phyloP scores from a whole-genome alignment of 92 coral and sea anemone species.

The Heteractis magnifica region DNA sequence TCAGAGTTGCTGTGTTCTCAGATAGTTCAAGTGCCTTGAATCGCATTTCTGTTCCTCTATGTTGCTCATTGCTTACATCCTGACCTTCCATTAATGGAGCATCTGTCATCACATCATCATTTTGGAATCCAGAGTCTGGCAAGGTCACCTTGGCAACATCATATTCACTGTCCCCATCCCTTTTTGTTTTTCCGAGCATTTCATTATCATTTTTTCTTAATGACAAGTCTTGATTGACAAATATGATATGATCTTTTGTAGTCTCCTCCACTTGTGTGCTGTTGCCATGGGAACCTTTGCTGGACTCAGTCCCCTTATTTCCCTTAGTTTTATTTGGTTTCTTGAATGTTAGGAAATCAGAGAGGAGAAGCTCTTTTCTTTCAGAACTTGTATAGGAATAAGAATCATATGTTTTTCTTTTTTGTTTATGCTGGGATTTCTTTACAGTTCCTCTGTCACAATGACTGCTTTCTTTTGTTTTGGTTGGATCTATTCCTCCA shows the following conservation, averaged over 20 bases:
- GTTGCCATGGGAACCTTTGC: conserved; percentile 9
- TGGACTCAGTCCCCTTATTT: conserved; percentile 6
- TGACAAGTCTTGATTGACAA: conserved; percentile 11
- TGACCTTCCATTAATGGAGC: not conserved
- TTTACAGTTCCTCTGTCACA: not conserved
- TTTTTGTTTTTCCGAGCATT: not conserved
- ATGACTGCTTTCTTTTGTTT: not conserved
- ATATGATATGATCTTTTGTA: conserved; percentile 7
- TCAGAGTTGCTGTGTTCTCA: conserved; percentile 76
- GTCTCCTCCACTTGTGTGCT: not conserved
- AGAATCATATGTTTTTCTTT: not conserved
- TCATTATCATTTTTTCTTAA: not conserved
- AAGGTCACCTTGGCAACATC: conserved; percentile 9
- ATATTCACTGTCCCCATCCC: not conserved
- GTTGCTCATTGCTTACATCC: conserved; percentile 18
- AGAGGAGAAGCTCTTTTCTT: conserved; percentile 2
- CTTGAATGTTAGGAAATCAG: conserved; percentile 20
- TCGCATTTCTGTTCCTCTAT: conserved; percentile 83
- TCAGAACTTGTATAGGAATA: conserved; percentile 14
- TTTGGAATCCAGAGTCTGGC: not conserved
- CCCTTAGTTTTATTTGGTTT: conserved; percentile 6
- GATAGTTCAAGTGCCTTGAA: conserved; percentile 74
- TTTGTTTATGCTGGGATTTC: not conserved
- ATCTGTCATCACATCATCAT: not conserved
- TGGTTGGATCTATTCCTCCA: not conserved